phyloP scores from a whole-genome alignment of 1,140 invertebrate genomes.

The Zophobas morio region DNA sequence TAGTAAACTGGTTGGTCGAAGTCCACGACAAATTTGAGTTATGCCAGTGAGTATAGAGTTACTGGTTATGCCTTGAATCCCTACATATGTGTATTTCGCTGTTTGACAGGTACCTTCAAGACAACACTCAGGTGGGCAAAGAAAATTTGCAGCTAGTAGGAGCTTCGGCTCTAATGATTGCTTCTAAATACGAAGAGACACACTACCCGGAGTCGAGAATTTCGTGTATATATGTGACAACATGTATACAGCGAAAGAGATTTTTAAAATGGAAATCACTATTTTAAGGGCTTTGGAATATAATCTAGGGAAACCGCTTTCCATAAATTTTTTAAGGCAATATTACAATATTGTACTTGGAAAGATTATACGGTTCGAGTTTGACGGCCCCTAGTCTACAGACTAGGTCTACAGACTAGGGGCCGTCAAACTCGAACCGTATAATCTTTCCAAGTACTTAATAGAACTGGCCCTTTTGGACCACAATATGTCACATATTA shows the following conservation, averaged over 20 bases:
- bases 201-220: constrained; percentile 88
- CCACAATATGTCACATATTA: no score
- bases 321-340: constrained; percentile 79
- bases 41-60: no score
- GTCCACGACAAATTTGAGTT: constrained; percentile 92
- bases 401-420: no score
- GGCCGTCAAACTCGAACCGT: constrained; percentile 78
- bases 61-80: constrained; percentile 91
- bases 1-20: constrained; percentile 96
- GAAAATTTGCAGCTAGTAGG: constrained; percentile 91
- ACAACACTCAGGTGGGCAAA: constrained; percentile 70
- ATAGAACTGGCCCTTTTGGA: constrained; percentile 78
- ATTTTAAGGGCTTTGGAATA: constrained; percentile 81
- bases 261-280: constrained; percentile 83
- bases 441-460: constrained; percentile 91
- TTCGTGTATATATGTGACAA: constrained; percentile 84
- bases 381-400: no score
- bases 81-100: constrained; percentile 91
- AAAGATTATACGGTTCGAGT: no score
- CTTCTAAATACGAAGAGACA: constrained; percentile 97
- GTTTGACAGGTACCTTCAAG: constrained; percentile 66
- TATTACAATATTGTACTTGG: no score
- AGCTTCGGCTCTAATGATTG: constrained; percentile 91
- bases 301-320: no score
- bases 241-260: constrained; percentile 44